Conservation (phyloP, 2,888 invertebrate species). For the Anticlea derivata region DNA sequence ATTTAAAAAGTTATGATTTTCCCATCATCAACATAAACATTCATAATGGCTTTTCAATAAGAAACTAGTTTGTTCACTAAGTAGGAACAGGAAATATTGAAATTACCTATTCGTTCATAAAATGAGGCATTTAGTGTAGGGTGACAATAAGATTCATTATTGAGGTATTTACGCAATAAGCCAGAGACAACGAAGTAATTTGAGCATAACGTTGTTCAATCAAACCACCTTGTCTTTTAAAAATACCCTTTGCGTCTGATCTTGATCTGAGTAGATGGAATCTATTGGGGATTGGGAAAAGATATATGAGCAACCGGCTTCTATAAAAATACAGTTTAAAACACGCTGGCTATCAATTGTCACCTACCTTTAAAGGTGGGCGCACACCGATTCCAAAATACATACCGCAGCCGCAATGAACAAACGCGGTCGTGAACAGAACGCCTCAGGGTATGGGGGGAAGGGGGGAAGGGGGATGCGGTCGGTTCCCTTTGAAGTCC, state of each 20-base stretch:
- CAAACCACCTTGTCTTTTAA: too few species aligned
- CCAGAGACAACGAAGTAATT: too few species aligned
- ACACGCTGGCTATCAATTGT: constrained; percentile 38
- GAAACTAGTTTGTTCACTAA: constrained; percentile 1
- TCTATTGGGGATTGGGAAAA: too few species aligned
- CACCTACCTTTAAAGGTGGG: constrained; percentile 59
- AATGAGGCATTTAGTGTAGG: neutral
- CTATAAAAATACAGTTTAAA: constrained; percentile 2
- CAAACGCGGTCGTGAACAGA: constrained; percentile 60
- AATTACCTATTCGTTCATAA: neutral
- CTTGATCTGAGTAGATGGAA: too few species aligned
- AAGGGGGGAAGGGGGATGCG: constrained; percentile 55
- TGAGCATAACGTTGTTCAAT: too few species aligned
- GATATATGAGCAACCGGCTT: neutral
- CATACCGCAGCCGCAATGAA: constrained; percentile 64
- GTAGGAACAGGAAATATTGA: neutral
- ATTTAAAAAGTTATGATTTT: constrained; percentile 18
- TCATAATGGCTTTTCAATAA: constrained; percentile 1
- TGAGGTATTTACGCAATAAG: too few species aligned
- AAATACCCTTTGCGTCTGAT: too few species aligned
- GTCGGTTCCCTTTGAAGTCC: constrained; percentile 76
- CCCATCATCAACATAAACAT: constrained; percentile 1
- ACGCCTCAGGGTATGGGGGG: constrained; percentile 46
- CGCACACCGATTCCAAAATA: constrained; percentile 67
- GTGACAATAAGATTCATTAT: neutral